Percentiles rank a stretch among this genome's conserved stretches.
Evolutionary conservation across 2,888 invertebrate genomes (phyloP).

Genomic region (Drosophila mulleri): DNA sequence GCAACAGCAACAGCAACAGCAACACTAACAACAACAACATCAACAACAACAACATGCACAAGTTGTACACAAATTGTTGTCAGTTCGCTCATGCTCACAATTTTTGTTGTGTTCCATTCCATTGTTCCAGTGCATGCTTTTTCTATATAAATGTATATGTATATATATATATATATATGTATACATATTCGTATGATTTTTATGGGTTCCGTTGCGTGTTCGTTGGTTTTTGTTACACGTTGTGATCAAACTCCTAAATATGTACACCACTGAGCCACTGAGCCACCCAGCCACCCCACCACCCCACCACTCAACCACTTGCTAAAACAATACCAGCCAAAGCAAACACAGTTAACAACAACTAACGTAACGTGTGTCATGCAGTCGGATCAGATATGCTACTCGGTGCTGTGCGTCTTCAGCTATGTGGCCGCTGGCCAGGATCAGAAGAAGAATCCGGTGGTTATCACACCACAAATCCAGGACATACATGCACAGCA

Average conservation of each 20-base stretch:
- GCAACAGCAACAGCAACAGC: constrained; percentile 18
- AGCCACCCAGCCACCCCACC: constrained; percentile 6
- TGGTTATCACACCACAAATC: constrained; percentile 84
- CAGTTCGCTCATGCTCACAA: constrained; percentile 8
- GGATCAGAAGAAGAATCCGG: constrained; percentile 88
- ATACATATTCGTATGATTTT: constrained; percentile 1
- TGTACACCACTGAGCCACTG: neutral
- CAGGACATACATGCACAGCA: constrained; percentile 84
- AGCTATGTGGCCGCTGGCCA: constrained; percentile 98
- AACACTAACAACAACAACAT: constrained; percentile 16
- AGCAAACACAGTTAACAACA: constrained; percentile 27
- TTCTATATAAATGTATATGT: neutral
- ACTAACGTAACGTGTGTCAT: constrained; percentile 35
- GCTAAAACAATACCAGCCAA: constrained; percentile 8
- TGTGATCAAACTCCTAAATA: constrained; percentile 24
- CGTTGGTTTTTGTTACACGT: constrained; percentile 46
- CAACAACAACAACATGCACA: constrained; percentile 32
- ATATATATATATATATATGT: neutral
- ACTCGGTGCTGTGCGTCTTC: constrained; percentile 99
- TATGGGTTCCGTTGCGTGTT: constrained; percentile 23
- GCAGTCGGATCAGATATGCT: constrained; percentile 99
- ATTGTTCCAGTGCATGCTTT: constrained; percentile 49
- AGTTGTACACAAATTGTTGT: constrained; percentile 27
- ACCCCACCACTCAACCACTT: neutral
- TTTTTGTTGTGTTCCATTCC: constrained; percentile 42